Evolutionary conservation across 2,888 invertebrate species (phyloP).

Genomic region (Drosophila yooni): DNA sequence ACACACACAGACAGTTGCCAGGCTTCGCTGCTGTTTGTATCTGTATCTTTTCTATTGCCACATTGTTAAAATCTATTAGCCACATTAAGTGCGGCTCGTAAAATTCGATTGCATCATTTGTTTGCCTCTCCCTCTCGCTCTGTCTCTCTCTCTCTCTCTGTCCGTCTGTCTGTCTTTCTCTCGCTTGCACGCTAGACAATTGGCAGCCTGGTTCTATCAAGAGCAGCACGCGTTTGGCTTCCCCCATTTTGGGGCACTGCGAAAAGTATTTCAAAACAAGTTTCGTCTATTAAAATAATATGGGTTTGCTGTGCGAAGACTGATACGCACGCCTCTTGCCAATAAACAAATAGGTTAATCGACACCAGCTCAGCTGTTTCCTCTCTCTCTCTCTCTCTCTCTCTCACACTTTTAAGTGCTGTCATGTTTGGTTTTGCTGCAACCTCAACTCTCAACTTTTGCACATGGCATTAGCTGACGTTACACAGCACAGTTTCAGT

Average conservation of each 20-base stretch:
- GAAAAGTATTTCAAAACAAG: conserved; percentile 77
- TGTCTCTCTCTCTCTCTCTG: background rate
- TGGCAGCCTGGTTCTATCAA: conserved; percentile 35
- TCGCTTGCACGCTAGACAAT: conserved; percentile 30
- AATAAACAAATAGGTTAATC: conserved; percentile 79
- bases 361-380: conserved; percentile 36
- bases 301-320: conserved; percentile 30
- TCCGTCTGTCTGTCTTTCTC: background rate
- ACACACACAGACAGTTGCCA: conserved; percentile 29
- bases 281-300: conserved; percentile 69
- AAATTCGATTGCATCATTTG: conserved; percentile 81
- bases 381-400: background rate
- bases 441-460: conserved; percentile 38
- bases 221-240: conserved; percentile 13
- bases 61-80: conserved; percentile 81
- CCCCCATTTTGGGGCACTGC: conserved; percentile 49
- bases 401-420: conserved; percentile 39
- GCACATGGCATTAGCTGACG: conserved; percentile 19
- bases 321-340: conserved; percentile 33
- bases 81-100: conserved; percentile 81
- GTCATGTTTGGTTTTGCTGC: conserved; percentile 19
- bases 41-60: conserved; percentile 80
- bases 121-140: conserved; percentile 52
- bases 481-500: conserved; percentile 27
- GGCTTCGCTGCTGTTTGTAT: conserved; percentile 63